These are phyloP conservation scores for Xenentodon cancila DNA, from an alignment of 2,797 vertebrate genomes.

Conservation along the genomic window DNA sequence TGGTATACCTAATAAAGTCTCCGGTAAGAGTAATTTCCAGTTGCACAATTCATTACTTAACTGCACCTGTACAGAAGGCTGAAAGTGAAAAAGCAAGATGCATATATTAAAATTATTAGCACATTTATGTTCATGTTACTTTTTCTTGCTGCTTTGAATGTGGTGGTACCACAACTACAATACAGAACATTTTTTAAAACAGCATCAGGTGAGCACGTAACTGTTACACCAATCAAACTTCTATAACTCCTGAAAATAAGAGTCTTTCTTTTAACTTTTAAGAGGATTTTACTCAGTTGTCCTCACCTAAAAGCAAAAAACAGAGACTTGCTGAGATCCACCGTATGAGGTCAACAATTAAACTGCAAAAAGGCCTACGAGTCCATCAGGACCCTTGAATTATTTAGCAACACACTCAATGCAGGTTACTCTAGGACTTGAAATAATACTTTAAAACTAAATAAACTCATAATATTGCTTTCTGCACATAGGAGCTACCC, in stretches of 20 bases:
- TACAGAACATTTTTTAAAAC: background rate
- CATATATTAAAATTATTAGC: no score
- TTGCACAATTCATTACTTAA: no score
- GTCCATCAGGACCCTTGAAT: slow-evolving; percentile 2
- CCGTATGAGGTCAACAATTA: slow-evolving; percentile 6
- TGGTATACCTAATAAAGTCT: no score
- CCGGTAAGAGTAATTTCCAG: no score
- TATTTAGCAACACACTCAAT: background rate
- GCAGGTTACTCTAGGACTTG: background rate
- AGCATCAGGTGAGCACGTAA: background rate
- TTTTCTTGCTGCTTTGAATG: background rate
- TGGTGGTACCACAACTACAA: background rate
- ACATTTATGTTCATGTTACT: no score
- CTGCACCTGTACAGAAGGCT: no score
- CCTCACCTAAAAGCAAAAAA: slow-evolving; percentile 1
- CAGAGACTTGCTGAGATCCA: slow-evolving; percentile 6
- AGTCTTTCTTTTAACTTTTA: no score
- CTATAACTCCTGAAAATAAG: no score
- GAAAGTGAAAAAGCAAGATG: no score
- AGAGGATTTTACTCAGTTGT: no score
- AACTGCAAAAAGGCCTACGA: background rate
- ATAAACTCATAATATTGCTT: slow-evolving; percentile 1
- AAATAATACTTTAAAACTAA: slow-evolving; percentile 9
- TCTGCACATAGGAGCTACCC: background rate
- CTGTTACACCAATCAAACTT: background rate